Evolutionary conservation across 1,140 invertebrate species (phyloP).

Genomic region (Ganaspis sp.): DNA sequence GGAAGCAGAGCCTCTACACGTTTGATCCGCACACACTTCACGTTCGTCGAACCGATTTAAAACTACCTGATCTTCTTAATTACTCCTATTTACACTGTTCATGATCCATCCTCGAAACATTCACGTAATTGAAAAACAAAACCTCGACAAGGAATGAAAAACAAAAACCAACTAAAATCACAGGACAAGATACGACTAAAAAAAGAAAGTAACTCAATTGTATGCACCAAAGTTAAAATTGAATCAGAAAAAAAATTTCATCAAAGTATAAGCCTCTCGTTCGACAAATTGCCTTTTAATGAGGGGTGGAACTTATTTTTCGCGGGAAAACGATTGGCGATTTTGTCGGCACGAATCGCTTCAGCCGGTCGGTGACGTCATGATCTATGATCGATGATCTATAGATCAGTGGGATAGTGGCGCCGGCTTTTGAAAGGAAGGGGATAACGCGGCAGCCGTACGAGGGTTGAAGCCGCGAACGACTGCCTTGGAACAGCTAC

Average conservation of each 20-base stretch:
- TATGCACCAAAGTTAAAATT: too few species aligned
- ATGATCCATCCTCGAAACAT: neutral
- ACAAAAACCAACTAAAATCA: too few species aligned
- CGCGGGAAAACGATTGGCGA: neutral
- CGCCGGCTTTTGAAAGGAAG: conserved; percentile 33
- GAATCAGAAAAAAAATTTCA: too few species aligned
- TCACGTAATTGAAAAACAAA: neutral
- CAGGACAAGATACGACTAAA: too few species aligned
- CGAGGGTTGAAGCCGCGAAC: conserved; percentile 55
- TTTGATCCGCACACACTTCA: conserved; percentile 11
- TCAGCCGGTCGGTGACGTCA: neutral
- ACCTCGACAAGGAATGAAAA: neutral
- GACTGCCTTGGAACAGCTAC: conserved; percentile 48
- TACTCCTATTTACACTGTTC: neutral
- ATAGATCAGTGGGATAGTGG: neutral
- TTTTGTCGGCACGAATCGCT: neutral
- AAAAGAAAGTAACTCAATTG: too few species aligned
- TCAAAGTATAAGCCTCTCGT: too few species aligned
- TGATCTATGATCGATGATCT: conserved; percentile 5
- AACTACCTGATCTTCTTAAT: neutral
- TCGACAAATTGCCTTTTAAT: too few species aligned
- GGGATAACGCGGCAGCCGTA: conserved; percentile 46
- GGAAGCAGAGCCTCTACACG: neutral
- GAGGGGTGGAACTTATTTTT: too few species aligned
- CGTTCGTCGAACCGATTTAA: neutral